A percentile compares a stretch with the other conserved stretches of the same genome.
These are phyloP conservation scores for Oscheius sp. DNA, from an alignment of 2,888 invertebrate genomes.

Conservation along the genomic window DNA sequence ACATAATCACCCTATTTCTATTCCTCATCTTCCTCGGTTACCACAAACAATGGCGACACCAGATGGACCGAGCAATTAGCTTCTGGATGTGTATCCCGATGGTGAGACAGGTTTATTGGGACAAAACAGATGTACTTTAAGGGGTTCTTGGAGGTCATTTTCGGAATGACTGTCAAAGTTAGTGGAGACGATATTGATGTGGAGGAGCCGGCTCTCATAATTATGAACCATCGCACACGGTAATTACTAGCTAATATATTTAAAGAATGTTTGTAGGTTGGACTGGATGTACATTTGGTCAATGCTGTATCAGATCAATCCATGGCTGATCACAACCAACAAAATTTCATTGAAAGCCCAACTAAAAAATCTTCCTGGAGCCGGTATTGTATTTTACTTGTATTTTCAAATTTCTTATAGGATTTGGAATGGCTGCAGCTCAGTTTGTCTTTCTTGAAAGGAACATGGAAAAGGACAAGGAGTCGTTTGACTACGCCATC, in stretches of 20 bases:
- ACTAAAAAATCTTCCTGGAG: constrained; percentile 85
- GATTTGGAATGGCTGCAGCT: constrained; percentile 86
- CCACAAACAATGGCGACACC: constrained; percentile 62
- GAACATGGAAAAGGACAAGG: constrained; percentile 84
- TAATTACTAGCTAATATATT: constrained; percentile 1
- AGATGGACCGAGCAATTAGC: constrained; percentile 71
- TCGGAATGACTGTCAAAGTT: constrained; percentile 65
- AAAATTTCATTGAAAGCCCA: constrained; percentile 88
- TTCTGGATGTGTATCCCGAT: constrained; percentile 73
- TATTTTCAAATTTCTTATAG: constrained; percentile 58
- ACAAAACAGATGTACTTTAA: constrained; percentile 43
- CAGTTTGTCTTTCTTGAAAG: constrained; percentile 87
- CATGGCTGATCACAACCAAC: constrained; percentile 76
- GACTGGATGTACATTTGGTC: constrained; percentile 93
- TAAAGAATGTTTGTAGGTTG: constrained; percentile 75
- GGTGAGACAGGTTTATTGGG: constrained; percentile 50
- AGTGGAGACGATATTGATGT: constrained; percentile 74
- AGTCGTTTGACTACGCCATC: constrained; percentile 80
- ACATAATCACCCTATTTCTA: constrained; percentile 68
- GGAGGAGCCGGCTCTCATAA: constrained; percentile 82
- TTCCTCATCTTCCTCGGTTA: constrained; percentile 59
- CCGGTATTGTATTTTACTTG: constrained; percentile 78
- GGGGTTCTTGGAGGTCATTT: constrained; percentile 70
- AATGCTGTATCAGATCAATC: constrained; percentile 82
- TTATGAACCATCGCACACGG: constrained; percentile 82